These are phyloP conservation scores for Yponomeuta malinellus DNA, from an alignment of 2,888 invertebrate genomes.

Conservation along the genomic window DNA sequence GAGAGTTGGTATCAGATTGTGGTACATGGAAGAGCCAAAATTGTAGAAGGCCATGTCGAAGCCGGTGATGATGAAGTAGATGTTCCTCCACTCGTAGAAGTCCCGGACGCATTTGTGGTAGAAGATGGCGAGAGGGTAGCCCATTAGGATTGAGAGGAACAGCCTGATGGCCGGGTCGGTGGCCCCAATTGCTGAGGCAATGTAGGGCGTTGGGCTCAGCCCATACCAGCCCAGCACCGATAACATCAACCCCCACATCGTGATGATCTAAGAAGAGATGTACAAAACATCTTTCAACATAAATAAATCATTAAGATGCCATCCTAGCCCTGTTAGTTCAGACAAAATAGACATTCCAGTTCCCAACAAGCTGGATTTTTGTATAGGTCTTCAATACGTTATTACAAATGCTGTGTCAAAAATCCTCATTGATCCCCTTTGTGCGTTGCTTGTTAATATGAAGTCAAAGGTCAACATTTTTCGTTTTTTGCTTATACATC, in stretches of 20 bases:
- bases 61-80: slow-evolving; percentile 84
- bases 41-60: slow-evolving; percentile 87
- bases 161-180: slow-evolving; percentile 80
- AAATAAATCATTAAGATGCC: too few relatives aligned
- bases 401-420: too few relatives aligned
- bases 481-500: too few relatives aligned
- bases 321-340: too few relatives aligned
- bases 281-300: not conserved
- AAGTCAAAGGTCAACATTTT: too few relatives aligned
- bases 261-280: not conserved
- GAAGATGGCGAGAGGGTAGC: slow-evolving; percentile 62
- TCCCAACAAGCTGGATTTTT: too few relatives aligned
- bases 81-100: slow-evolving; percentile 74
- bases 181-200: slow-evolving; percentile 72
- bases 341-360: too few relatives aligned
- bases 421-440: too few relatives aligned
- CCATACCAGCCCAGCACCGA: slow-evolving; percentile 37
- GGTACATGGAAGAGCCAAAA: slow-evolving; percentile 86
- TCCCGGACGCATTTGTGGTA: slow-evolving; percentile 46
- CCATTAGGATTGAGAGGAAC: slow-evolving; percentile 77
- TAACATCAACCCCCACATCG: slow-evolving; percentile 54
- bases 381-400: too few relatives aligned
- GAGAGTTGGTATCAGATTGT: slow-evolving; percentile 83
- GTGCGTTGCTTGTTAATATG: too few relatives aligned
- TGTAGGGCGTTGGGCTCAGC: slow-evolving; percentile 46